A percentile compares a stretch with the other conserved stretches of the same genome.
These are phyloP conservation scores for Neoseiulus cucumeris DNA, from an alignment of 1,140 invertebrate species.

Conservation along the genomic window DNA sequence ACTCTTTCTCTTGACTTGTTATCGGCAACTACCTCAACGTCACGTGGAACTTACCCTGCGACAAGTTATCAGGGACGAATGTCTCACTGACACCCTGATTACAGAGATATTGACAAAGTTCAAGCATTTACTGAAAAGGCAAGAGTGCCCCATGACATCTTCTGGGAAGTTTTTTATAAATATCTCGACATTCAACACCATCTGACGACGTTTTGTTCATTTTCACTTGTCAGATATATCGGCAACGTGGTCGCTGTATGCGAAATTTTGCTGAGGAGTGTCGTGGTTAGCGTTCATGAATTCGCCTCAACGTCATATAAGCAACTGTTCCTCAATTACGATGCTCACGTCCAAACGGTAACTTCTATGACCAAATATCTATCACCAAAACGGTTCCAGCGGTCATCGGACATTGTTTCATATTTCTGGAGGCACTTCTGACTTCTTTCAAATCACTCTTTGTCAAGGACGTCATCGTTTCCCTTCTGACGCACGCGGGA, in stretches of 20 bases:
- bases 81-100: neutral
- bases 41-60: neutral
- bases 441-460: no score
- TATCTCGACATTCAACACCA: no score
- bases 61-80: neutral
- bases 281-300: neutral
- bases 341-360: neutral
- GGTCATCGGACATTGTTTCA: no score
- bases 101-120: neutral
- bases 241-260: neutral
- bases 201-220: no score
- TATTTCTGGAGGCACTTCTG: no score
- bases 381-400: no score
- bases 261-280: neutral
- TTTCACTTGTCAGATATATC: neutral
- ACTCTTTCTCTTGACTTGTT: neutral
- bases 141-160: no score
- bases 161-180: no score
- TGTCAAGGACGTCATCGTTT: neutral
- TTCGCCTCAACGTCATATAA: neutral
- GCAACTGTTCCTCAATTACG: neutral
- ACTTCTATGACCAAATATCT: no score
- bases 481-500: slow-evolving; percentile 2
- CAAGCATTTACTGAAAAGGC: neutral
- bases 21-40: neutral